Conservation (phyloP, 2,797 vertebrate genomes). For the Sebastes reedi region DNA sequence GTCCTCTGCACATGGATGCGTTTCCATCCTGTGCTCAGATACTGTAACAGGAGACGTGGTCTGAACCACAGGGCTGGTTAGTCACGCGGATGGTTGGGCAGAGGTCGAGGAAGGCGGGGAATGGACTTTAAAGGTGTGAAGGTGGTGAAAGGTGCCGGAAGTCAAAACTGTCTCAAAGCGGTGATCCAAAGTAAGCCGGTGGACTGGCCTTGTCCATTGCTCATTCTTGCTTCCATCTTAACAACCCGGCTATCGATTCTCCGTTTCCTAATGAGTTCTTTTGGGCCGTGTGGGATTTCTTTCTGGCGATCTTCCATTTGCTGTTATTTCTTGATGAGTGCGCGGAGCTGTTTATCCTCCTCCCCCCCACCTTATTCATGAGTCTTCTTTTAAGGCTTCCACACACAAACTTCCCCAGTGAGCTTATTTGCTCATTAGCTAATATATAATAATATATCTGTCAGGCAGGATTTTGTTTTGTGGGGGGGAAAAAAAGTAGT, state of each 20-base stretch:
- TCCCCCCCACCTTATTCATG: constrained; percentile 9
- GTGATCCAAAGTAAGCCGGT: constrained; percentile 55
- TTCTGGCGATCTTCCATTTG: constrained; percentile 54
- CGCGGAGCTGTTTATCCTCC: constrained; percentile 7
- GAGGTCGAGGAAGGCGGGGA: constrained; percentile 3
- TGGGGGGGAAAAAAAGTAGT: neutral
- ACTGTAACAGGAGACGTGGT: constrained; percentile 52
- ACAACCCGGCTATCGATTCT: constrained; percentile 66
- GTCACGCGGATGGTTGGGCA: constrained; percentile 50
- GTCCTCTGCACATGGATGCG: constrained; percentile 59
- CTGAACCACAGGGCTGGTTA: constrained; percentile 43
- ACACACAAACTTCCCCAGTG: constrained; percentile 12
- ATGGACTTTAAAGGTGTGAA: constrained; percentile 31
- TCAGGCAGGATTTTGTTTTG: constrained; percentile 19
- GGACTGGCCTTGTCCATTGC: constrained; percentile 48
- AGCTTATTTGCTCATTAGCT: constrained; percentile 56
- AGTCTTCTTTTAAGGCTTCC: constrained; percentile 38
- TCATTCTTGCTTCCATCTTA: constrained; percentile 50
- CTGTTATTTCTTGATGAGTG: constrained; percentile 53
- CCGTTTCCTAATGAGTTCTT: constrained; percentile 73
- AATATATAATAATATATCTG: constrained; percentile 23
- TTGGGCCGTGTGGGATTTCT: constrained; percentile 64
- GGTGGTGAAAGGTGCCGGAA: constrained; percentile 55
- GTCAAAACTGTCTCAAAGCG: constrained; percentile 57
- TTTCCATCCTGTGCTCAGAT: constrained; percentile 55